phyloP scores from a whole-genome alignment of 1,140 invertebrate species.

The Phocides pigmalion region DNA sequence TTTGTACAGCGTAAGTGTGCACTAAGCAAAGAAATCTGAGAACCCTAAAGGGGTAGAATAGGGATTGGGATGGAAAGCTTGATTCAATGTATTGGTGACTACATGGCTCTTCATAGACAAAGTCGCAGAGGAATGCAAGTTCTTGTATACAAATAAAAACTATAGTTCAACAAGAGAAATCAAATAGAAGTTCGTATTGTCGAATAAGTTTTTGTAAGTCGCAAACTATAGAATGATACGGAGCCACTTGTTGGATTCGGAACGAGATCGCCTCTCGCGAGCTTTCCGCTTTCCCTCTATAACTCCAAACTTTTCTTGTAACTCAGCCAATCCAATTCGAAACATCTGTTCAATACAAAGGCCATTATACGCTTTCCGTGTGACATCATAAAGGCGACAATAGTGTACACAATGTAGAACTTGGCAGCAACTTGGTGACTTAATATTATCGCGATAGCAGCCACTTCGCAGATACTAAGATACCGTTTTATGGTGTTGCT shows the following conservation, averaged over 20 bases:
- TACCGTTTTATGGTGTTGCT: constrained; percentile 24
- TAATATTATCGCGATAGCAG: constrained; percentile 22
- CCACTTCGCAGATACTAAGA: constrained; percentile 23
- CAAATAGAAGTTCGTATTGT: background rate
- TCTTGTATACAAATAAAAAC: too few species aligned
- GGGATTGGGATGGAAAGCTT: too few species aligned
- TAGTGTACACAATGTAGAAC: constrained; percentile 15
- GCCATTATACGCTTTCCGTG: constrained; percentile 17
- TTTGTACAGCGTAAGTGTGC: too few species aligned
- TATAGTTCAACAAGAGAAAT: background rate
- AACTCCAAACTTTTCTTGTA: constrained; percentile 47
- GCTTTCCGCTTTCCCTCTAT: constrained; percentile 32
- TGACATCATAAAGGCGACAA: constrained; percentile 15
- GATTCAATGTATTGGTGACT: too few species aligned
- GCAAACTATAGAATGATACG: constrained; percentile 37
- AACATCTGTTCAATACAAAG: constrained; percentile 32
- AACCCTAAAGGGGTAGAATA: too few species aligned
- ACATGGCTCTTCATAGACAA: too few species aligned
- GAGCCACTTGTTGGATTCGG: constrained; percentile 46
- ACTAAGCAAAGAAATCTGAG: too few species aligned
- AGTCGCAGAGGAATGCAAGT: too few species aligned
- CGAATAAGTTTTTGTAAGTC: constrained; percentile 1
- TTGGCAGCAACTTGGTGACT: constrained; percentile 26
- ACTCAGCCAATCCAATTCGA: constrained; percentile 37
- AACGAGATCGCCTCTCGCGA: constrained; percentile 38